phyloP scores from a whole-genome alignment of 1,140 invertebrate genomes.

The Acromyrmex charruanus region DNA sequence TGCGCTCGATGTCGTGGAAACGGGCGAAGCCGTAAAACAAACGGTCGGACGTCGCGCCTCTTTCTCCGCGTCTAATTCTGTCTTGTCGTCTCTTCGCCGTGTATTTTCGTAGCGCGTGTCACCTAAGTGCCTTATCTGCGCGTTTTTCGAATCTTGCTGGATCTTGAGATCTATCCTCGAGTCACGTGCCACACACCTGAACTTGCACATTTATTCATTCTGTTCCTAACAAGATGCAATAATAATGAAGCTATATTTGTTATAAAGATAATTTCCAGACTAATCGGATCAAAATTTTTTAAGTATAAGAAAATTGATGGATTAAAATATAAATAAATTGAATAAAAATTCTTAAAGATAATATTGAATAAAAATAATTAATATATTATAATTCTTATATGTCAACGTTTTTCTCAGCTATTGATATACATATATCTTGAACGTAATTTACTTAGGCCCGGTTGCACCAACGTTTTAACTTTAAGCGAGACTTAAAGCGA shows the following conservation, averaged over 20 bases:
- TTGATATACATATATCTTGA: too few species aligned
- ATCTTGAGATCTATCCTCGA: not conserved
- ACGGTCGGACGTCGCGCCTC: constrained; percentile 74
- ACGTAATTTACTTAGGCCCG: not conserved
- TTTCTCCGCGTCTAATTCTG: constrained; percentile 75
- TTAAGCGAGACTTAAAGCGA: too few species aligned
- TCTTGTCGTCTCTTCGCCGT: constrained; percentile 68
- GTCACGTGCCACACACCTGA: not conserved
- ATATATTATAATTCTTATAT: too few species aligned
- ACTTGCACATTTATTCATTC: not conserved
- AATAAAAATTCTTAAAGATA: too few species aligned
- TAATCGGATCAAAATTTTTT: not conserved
- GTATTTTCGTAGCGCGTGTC: constrained; percentile 77
- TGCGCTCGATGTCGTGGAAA: constrained; percentile 74
- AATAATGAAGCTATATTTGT: not conserved
- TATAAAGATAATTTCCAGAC: not conserved
- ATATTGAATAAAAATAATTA: too few species aligned
- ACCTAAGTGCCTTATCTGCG: constrained; percentile 72
- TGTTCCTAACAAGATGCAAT: not conserved
- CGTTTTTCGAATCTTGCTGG: constrained; percentile 16
- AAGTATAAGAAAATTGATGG: not conserved
- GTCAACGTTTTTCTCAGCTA: too few species aligned
- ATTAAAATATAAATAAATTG: too few species aligned
- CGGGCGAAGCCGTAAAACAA: constrained; percentile 73
- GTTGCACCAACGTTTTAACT: too few species aligned